Percentiles rank a stretch among this genome's conserved stretches.
These are phyloP conservation scores for Malurus cyaneus DNA, from an alignment of 2,113 vertebrate species.

Conservation along the genomic window DNA sequence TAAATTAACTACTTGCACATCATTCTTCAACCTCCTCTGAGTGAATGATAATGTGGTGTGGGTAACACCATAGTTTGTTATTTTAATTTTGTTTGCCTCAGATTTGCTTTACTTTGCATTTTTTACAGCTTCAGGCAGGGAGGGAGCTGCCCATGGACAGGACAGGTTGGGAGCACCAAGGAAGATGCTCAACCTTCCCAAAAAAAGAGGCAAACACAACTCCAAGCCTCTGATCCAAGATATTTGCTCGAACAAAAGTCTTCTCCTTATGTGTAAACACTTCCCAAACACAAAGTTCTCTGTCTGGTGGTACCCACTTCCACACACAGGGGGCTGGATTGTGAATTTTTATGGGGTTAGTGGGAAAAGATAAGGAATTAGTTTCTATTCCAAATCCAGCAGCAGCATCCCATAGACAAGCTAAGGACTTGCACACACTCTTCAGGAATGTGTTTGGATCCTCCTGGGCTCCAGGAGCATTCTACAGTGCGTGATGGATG, in stretches of 20 bases:
- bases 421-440: background rate
- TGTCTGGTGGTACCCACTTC: background rate
- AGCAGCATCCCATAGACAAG: background rate
- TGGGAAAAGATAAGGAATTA: background rate
- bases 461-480: background rate
- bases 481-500: rapidly evolving
- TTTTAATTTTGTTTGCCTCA: background rate
- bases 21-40: background rate
- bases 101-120: background rate
- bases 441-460: rapidly evolving
- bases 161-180: background rate
- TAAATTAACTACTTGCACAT: background rate
- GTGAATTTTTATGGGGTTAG: background rate
- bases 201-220: background rate
- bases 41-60: rapidly evolving
- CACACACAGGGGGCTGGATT: background rate
- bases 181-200: background rate
- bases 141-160: background rate
- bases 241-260: rapidly evolving
- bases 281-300: background rate
- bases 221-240: background rate
- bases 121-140: background rate
- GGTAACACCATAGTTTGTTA: background rate
- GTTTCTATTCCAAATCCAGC: background rate
- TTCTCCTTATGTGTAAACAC: background rate